Conservation (phyloP, 1,140 invertebrate genomes). For the Aricia agestis region DNA sequence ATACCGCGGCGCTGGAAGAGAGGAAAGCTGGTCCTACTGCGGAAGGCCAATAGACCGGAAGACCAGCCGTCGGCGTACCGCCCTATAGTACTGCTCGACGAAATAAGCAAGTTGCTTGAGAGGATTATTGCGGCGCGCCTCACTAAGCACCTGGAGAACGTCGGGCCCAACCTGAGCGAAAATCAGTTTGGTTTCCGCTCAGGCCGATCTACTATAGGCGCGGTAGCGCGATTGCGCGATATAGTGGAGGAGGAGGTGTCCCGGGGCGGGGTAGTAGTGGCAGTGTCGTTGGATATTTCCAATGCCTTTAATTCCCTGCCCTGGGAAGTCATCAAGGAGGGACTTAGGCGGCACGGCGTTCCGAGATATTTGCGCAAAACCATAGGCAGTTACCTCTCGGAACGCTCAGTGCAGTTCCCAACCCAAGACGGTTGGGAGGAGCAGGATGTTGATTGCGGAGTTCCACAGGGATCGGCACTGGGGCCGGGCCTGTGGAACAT, state of each 20-base stretch:
- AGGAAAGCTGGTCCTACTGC: background rate
- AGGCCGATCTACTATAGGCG: conserved; percentile 4
- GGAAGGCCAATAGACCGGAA: background rate
- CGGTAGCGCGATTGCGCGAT: conserved; percentile 5
- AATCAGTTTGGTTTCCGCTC: conserved; percentile 12
- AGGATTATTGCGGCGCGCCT: background rate
- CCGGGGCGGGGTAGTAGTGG: background rate
- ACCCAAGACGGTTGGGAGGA: too few species aligned
- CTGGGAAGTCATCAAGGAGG: too few species aligned
- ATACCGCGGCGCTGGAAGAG: background rate
- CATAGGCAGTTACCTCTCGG: too few species aligned
- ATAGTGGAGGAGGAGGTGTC: background rate
- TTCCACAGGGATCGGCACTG: too few species aligned
- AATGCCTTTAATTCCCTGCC: too few species aligned
- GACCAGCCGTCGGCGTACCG: conserved; percentile 7
- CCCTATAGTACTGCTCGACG: background rate
- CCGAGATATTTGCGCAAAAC: too few species aligned
- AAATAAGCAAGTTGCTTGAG: background rate
- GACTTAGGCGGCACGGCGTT: too few species aligned
- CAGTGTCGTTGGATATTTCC: too few species aligned
- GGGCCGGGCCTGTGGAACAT: too few species aligned
- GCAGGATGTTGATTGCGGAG: too few species aligned
- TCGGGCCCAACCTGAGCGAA: conserved; percentile 8
- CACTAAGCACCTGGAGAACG: background rate
- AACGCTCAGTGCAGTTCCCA: too few species aligned